These are phyloP conservation scores for Pelochelys cantorii DNA, from an alignment of 2,797 vertebrate species.

Conservation along the genomic window DNA sequence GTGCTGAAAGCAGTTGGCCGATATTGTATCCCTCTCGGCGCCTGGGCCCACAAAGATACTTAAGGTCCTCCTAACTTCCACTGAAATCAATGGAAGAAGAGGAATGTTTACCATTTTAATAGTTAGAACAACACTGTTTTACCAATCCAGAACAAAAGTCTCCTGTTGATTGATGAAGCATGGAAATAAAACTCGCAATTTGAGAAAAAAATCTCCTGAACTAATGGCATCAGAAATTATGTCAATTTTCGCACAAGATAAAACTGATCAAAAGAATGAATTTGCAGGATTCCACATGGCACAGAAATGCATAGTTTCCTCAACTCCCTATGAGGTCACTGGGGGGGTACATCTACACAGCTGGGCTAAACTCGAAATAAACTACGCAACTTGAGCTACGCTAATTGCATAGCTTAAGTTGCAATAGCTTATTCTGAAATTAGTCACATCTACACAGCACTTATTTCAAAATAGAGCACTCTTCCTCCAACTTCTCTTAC, in stretches of 20 bases:
- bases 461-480: too few relatives aligned
- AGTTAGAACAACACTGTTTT: background rate
- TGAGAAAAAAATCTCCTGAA: background rate
- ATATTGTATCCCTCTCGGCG: background rate
- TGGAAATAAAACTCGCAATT: background rate
- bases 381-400: too few relatives aligned
- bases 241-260: background rate
- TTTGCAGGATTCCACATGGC: background rate
- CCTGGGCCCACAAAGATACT: slow-evolving; percentile 21
- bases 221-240: background rate
- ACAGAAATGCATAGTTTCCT: background rate
- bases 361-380: too few relatives aligned
- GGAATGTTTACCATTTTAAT: background rate
- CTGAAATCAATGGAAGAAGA: slow-evolving; percentile 9
- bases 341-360: too few relatives aligned
- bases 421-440: too few relatives aligned
- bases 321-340: background rate
- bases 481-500: too few relatives aligned
- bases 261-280: background rate
- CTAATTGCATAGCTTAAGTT: too few relatives aligned
- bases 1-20: background rate
- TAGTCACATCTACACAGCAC: too few relatives aligned
- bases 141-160: background rate
- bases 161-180: background rate
- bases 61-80: background rate